Conservation (phyloP, 2,113 vertebrate genomes). For the Triplophysa siluroides region DNA sequence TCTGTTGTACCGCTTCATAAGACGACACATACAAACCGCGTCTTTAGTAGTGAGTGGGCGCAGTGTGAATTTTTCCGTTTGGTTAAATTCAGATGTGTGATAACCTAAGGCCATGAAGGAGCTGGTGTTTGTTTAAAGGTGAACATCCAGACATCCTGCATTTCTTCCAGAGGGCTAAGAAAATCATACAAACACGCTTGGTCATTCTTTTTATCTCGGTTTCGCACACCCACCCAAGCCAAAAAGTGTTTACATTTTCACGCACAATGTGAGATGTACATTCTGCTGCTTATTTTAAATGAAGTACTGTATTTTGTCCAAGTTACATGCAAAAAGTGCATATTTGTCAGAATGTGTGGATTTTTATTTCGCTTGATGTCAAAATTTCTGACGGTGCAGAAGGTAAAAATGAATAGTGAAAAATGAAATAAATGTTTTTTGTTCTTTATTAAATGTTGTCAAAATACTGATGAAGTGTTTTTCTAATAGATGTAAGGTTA, state of each 20-base stretch:
- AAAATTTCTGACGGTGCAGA: too few species aligned
- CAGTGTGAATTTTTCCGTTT: not conserved
- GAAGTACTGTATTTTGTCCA: not conserved
- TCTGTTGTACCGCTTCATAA: not conserved
- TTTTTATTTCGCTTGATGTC: too few species aligned
- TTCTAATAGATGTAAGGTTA: too few species aligned
- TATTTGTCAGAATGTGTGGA: too few species aligned
- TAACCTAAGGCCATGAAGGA: not conserved
- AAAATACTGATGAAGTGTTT: too few species aligned
- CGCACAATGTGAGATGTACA: not conserved
- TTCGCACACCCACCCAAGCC: not conserved
- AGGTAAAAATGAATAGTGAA: too few species aligned
- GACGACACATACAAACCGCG: not conserved
- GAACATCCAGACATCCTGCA: slow-evolving; percentile 30
- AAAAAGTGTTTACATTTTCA: not conserved
- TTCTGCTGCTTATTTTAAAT: not conserved
- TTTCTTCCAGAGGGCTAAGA: slow-evolving; percentile 16
- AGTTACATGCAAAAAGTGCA: not conserved
- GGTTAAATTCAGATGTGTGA: not conserved
- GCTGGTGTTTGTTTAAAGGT: slow-evolving; percentile 25
- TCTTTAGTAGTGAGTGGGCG: not conserved
- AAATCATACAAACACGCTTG: slow-evolving; percentile 16
- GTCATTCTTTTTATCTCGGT: slow-evolving; percentile 38
- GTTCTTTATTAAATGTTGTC: too few species aligned
- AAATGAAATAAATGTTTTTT: too few species aligned